These are phyloP conservation scores for Drosophila prolongata DNA, from an alignment of 2,888 invertebrate species.

Conservation along the genomic window DNA sequence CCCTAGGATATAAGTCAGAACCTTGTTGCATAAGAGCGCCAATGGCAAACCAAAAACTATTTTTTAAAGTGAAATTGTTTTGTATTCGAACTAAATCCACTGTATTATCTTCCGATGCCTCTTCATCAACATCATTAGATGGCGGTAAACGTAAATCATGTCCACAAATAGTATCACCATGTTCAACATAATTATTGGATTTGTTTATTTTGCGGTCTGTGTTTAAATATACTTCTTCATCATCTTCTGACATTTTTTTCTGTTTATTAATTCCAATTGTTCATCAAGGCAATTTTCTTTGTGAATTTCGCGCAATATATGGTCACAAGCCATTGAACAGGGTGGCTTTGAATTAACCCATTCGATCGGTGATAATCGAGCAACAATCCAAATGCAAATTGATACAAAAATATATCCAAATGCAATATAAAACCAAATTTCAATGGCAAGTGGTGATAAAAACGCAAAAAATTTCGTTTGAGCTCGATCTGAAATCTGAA, in stretches of 20 bases:
- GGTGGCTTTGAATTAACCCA: slow-evolving; percentile 88
- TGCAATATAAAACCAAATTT: slow-evolving; percentile 93
- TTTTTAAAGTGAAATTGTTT: slow-evolving; percentile 93
- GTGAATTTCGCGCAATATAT: slow-evolving; percentile 63
- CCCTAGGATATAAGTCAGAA: slow-evolving; percentile 96
- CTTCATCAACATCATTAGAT: slow-evolving; percentile 30
- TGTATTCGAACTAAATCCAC: slow-evolving; percentile 85
- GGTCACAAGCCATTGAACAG: slow-evolving; percentile 86
- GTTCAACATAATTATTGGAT: not conserved
- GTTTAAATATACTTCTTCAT: slow-evolving; percentile 3
- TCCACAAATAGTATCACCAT: slow-evolving; percentile 11
- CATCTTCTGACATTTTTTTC: slow-evolving; percentile 4
- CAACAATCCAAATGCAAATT: slow-evolving; percentile 92
- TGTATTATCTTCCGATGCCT: slow-evolving; percentile 56
- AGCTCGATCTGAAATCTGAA: slow-evolving; percentile 86
- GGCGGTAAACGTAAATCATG: not conserved
- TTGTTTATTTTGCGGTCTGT: not conserved
- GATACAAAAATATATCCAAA: slow-evolving; percentile 92
- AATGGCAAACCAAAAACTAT: slow-evolving; percentile 98
- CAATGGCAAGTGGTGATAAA: slow-evolving; percentile 92
- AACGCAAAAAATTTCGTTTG: slow-evolving; percentile 92
- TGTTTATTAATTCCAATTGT: slow-evolving; percentile 44
- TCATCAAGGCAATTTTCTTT: slow-evolving; percentile 47
- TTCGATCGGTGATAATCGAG: slow-evolving; percentile 93
- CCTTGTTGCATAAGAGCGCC: slow-evolving; percentile 98